Conservation (phyloP, 2,888 invertebrate species). For the Laothoe populi region DNA sequence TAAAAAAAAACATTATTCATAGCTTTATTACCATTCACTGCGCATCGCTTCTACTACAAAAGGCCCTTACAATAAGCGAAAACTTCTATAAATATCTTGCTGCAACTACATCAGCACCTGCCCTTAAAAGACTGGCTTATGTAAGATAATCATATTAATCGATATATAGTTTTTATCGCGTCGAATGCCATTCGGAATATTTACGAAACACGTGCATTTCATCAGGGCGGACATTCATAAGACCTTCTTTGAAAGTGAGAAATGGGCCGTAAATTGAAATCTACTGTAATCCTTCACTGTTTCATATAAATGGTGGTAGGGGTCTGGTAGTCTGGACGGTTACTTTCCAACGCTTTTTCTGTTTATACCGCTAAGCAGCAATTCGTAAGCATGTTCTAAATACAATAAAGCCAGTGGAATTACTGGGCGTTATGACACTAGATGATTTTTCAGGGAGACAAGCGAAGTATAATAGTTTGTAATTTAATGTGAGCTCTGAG, state of each 20-base stretch:
- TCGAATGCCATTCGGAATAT: constrained; percentile 21
- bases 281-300: no score
- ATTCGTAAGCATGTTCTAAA: no score
- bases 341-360: no score
- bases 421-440: no score
- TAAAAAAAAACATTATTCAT: neutral
- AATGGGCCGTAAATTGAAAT: neutral
- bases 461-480: no score
- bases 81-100: constrained; percentile 29
- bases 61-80: neutral
- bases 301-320: no score
- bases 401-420: no score
- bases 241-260: neutral
- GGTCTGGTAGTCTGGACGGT: no score
- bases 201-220: constrained; percentile 10
- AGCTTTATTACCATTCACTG: neutral
- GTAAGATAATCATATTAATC: constrained; percentile 34
- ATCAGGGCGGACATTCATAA: neutral
- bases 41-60: neutral
- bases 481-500: no score
- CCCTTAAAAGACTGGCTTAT: constrained; percentile 37
- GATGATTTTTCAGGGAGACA: no score
- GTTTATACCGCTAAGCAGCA: no score
- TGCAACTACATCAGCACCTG: constrained; percentile 51
- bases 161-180: constrained; percentile 21